Evolutionary conservation across 2,888 invertebrate genomes (phyloP).

Genomic region (Mylabris sibirica): DNA sequence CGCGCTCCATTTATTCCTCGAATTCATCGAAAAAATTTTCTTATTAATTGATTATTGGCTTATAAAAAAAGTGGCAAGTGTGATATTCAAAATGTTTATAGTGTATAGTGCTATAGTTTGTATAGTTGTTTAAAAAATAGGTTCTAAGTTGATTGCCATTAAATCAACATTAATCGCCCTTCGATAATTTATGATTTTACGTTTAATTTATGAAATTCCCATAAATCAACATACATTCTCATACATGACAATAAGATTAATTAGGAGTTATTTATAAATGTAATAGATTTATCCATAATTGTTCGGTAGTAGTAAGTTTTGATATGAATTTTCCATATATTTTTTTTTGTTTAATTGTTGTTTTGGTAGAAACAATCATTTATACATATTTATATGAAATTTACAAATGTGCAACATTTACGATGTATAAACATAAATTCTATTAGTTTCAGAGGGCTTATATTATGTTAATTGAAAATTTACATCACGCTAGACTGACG

Average conservation of each 20-base stretch:
- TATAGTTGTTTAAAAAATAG: too few relatives aligned
- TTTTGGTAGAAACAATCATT: not conserved
- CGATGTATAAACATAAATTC: not conserved
- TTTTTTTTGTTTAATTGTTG: too few relatives aligned
- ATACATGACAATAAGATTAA: not conserved
- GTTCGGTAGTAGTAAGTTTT: too few relatives aligned
- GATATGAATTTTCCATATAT: not conserved
- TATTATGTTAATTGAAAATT: constrained; percentile 12
- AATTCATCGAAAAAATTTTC: too few relatives aligned
- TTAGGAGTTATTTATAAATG: too few relatives aligned
- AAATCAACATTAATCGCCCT: not conserved
- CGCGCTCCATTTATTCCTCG: too few relatives aligned
- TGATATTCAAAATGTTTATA: too few relatives aligned
- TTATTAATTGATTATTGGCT: too few relatives aligned
- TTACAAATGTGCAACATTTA: not conserved
- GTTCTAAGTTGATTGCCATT: not conserved
- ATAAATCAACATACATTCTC: not conserved
- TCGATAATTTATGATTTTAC: not conserved
- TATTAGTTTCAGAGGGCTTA: not conserved
- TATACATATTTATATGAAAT: too few relatives aligned
- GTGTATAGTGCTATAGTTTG: too few relatives aligned
- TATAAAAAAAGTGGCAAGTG: too few relatives aligned
- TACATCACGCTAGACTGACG: not conserved
- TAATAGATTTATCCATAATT: too few relatives aligned
- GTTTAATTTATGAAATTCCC: not conserved